These are phyloP conservation scores for Agrochola circellaris DNA, from an alignment of 2,888 invertebrate species.

Conservation along the genomic window DNA sequence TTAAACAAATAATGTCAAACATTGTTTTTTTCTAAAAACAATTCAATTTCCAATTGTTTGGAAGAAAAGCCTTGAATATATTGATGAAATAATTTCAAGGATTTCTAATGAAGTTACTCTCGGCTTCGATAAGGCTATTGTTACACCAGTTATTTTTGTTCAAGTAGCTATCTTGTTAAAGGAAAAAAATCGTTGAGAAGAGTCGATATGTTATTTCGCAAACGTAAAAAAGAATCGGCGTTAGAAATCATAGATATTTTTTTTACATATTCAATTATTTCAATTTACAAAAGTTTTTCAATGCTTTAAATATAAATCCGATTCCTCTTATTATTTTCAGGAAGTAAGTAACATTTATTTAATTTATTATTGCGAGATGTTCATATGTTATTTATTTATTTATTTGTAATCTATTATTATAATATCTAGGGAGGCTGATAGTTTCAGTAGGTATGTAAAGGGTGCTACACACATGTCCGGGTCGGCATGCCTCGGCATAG, in stretches of 20 bases:
- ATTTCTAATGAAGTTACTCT: too few species aligned
- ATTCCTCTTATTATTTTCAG: slow-evolving; percentile 1
- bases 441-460: not conserved
- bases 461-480: not conserved
- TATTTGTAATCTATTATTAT: not conserved
- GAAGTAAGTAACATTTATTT: not conserved
- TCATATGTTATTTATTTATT: not conserved
- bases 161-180: not conserved
- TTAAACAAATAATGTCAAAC: too few species aligned
- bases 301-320: not conserved
- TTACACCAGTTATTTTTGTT: not conserved
- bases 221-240: not conserved
- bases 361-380: not conserved
- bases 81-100: too few species aligned
- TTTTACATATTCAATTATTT: not conserved
- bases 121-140: too few species aligned
- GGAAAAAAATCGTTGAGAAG: too few species aligned
- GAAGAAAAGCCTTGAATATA: too few species aligned
- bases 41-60: too few species aligned
- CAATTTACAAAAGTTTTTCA: not conserved
- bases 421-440: not conserved
- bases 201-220: not conserved
- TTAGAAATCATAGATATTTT: not conserved
- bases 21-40: too few species aligned
- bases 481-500: not conserved